These are phyloP conservation scores for Arrhopalites spinosus DNA, from an alignment of 2,888 invertebrate species.

Conservation along the genomic window DNA sequence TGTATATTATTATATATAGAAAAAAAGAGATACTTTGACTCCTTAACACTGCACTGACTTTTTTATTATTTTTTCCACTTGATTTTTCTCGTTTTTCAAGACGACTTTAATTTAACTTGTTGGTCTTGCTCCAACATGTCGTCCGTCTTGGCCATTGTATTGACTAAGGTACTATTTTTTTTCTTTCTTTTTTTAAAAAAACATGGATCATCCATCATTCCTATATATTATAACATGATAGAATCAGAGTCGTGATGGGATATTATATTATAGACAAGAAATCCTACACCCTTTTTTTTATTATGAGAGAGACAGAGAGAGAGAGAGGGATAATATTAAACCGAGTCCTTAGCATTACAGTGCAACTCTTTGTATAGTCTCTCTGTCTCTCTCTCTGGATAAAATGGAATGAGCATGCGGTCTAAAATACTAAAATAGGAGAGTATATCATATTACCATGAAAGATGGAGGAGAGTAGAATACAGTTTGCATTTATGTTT, in stretches of 20 bases:
- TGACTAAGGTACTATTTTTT: neutral
- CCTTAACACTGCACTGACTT: neutral
- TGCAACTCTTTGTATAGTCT: neutral
- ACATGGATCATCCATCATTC: constrained; percentile 8
- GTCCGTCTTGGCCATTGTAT: constrained; percentile 4
- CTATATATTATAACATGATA: neutral
- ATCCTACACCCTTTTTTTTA: no score
- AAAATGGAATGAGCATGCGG: neutral
- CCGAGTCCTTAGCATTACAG: neutral
- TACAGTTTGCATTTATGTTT: constrained; percentile 1
- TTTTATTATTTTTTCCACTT: neutral
- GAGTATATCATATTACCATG: neutral
- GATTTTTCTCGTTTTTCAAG: constrained; percentile 22
- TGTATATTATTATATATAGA: no score
- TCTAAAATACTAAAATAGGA: neutral
- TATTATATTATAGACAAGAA: neutral
- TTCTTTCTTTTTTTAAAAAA: neutral
- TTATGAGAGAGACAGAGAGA: neutral
- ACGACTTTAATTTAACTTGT: constrained; percentile 14
- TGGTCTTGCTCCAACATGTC: neutral
- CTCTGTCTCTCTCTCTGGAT: neutral
- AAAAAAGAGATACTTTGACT: neutral
- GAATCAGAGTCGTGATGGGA: neutral
- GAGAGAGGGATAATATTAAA: neutral
- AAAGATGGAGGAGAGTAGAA: neutral